Conservation (phyloP, 53 echinoderm and acorn worm genomes). For the Echinometra lucunter region DNA sequence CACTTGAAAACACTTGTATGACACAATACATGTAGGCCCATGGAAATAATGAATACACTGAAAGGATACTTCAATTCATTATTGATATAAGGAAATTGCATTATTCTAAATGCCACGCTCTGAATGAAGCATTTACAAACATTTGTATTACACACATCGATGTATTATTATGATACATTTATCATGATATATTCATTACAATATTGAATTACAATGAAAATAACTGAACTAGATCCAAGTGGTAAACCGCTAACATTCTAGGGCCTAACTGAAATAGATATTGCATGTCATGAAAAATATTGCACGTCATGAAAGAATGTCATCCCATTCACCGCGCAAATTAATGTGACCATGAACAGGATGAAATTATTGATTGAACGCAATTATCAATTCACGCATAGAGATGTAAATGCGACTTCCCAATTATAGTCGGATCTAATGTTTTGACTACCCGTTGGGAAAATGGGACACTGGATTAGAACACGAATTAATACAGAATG, state of each 20-base stretch:
- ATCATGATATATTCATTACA: no score
- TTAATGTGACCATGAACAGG: slow-evolving; percentile 4
- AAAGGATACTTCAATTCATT: no score
- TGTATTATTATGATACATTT: no score
- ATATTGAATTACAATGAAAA: neutral
- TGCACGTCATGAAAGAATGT: neutral
- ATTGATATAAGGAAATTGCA: no score
- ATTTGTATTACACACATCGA: no score
- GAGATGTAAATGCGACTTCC: neutral
- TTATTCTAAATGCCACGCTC: no score
- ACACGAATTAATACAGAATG: neutral
- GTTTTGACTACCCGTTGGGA: neutral
- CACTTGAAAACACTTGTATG: no score
- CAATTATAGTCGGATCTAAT: neutral
- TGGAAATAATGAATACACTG: no score
- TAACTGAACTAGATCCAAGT: neutral
- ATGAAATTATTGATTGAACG: neutral
- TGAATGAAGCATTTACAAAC: no score
- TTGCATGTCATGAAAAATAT: slow-evolving; percentile 11
- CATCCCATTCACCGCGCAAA: neutral
- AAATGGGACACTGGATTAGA: slow-evolving; percentile 28
- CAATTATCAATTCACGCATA: neutral
- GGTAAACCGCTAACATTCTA: neutral
- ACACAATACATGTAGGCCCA: no score
- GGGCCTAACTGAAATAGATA: no score